These are phyloP conservation scores for Brachionus plicatilis DNA, from an alignment of 1,140 invertebrate species.

Conservation along the genomic window DNA sequence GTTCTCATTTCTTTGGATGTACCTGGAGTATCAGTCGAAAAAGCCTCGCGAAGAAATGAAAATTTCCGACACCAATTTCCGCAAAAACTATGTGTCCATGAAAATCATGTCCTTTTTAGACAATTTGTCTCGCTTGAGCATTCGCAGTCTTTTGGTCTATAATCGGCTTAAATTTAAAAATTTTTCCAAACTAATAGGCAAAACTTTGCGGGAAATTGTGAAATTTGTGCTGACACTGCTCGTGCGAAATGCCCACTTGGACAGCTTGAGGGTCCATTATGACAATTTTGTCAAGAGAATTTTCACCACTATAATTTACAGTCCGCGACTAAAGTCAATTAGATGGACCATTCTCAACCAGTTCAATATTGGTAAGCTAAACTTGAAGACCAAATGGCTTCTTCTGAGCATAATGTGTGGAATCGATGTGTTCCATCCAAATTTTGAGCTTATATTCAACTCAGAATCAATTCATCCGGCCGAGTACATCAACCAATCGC, in stretches of 20 bases:
- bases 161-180: constrained; percentile 36
- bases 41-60: neutral
- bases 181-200: constrained; percentile 31
- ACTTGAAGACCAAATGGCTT: constrained; percentile 25
- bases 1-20: constrained; percentile 20
- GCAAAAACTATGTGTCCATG: constrained; percentile 29
- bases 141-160: neutral
- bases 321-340: neutral
- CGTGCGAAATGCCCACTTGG: neutral
- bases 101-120: constrained; percentile 35
- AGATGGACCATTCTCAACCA: constrained; percentile 34
- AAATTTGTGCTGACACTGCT: constrained; percentile 23
- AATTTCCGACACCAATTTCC: neutral
- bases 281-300: constrained; percentile 34
- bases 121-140: constrained; percentile 27
- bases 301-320: constrained; percentile 26
- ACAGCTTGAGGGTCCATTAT: neutral
- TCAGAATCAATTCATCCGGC: neutral
- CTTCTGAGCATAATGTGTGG: constrained; percentile 37
- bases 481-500: neutral
- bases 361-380: constrained; percentile 13
- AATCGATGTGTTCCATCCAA: constrained; percentile 29
- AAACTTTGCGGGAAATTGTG: constrained; percentile 24
- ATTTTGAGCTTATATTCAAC: constrained; percentile 28
- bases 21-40: constrained; percentile 17